Evolutionary conservation across 2,113 vertebrate species (phyloP), one percentile per base, ranked within the genome.

Genomic region (Dicaeum eximium): DNA sequence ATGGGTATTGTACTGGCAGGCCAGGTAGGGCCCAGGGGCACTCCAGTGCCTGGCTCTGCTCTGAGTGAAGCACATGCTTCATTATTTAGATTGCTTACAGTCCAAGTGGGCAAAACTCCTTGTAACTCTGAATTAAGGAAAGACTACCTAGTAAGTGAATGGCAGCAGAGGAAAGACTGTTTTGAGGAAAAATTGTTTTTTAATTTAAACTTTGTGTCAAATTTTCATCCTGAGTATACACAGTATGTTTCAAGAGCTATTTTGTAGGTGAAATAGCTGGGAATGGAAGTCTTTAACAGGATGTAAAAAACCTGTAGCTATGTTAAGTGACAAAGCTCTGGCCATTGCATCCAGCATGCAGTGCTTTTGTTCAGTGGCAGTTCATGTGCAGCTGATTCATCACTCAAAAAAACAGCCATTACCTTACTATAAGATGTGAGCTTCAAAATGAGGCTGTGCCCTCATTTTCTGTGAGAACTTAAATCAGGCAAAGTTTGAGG

Each of bases 401-500:
- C 83, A 37, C 47, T 20, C 30, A 51, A 82, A 88, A 64, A 86
- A 77, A 7, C 71, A 71, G 35, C 71, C 54, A 19, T 92, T 92
- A 61, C 50, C 31, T 87, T 91, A 48, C 27, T 65, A 3, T 70
- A 40, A 80, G 31, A 75, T 79, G 56, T 40, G 56, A 93, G 53
- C 85, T 96, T 92, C 88, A 83, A 92, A 91, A 86, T 50, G 83
- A 80, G 72, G 22, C 88, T 73, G 48, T 94, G 93, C n/a, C 72
- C 79, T 92, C 44, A 42, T 94, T 96, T 96, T 83, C 82, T 65
- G 5, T 85, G 85, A 88, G 86, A 94, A 65, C 86, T 86, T 88
- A 54, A 80, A 88, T 56, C 56, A 81, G 89, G 40, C 64, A 86
- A 86, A 94, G 56, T 90, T 88, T 92, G 88, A 93, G 86, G 82